Evolutionary conservation across 2,888 invertebrate genomes (phyloP).

Genomic region (Parelbella ahira): DNA sequence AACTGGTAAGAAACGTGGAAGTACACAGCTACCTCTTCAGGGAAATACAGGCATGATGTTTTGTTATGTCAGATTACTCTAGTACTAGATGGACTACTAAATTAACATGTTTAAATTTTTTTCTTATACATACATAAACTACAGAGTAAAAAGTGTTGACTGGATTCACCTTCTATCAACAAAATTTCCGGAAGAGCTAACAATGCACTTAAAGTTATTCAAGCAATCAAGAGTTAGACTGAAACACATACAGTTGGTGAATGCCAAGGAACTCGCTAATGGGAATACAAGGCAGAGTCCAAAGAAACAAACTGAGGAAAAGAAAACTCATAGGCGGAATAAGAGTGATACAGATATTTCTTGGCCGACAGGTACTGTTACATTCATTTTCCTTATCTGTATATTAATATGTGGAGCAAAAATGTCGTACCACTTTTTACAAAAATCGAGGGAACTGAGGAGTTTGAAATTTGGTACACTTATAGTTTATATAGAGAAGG

Average conservation of each 20-base stretch:
- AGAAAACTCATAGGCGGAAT: slow-evolving; percentile 83
- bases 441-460: too few relatives aligned
- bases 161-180: slow-evolving; percentile 95
- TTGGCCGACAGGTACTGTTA: slow-evolving; percentile 83
- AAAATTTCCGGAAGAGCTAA: slow-evolving; percentile 93
- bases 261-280: slow-evolving; percentile 64
- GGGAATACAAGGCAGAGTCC: slow-evolving; percentile 61
- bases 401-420: too few relatives aligned
- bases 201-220: slow-evolving; percentile 92
- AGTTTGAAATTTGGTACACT: too few relatives aligned
- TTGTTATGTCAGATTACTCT: too few relatives aligned
- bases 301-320: slow-evolving; percentile 62
- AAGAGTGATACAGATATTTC: slow-evolving; percentile 87
- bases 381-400: slow-evolving; percentile 14
- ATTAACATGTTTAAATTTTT: too few relatives aligned
- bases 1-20: too few relatives aligned
- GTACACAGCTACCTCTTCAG: too few relatives aligned
- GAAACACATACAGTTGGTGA: slow-evolving; percentile 66
- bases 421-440: too few relatives aligned
- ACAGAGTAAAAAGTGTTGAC: slow-evolving; percentile 88
- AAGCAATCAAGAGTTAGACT: slow-evolving; percentile 85
- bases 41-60: too few relatives aligned
- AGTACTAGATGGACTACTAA: too few relatives aligned
- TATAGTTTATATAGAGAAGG: too few relatives aligned
- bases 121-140: neutral